These are phyloP conservation scores for Polydrusus cervinus DNA, from an alignment of 2,888 invertebrate genomes.

Conservation along the genomic window DNA sequence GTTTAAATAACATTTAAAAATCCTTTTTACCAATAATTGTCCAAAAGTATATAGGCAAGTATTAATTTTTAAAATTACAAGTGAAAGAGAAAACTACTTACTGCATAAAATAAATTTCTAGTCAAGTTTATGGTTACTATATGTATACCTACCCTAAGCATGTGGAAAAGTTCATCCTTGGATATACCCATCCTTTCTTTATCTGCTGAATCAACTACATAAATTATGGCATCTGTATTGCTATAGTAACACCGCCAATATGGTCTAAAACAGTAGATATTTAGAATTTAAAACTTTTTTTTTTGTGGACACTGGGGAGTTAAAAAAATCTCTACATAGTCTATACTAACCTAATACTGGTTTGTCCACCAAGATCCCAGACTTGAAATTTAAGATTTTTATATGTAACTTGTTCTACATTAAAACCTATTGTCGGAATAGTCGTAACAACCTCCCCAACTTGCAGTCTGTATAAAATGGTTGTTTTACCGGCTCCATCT, in stretches of 20 bases:
- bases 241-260: constrained; percentile 99
- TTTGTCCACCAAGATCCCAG: constrained; percentile 99
- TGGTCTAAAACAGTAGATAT: constrained; percentile 79
- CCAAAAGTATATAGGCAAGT: too few relatives aligned
- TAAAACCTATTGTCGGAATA: constrained; percentile 98
- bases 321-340: neutral
- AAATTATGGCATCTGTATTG: constrained; percentile 99
- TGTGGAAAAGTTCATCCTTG: constrained; percentile 97
- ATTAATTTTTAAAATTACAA: too few relatives aligned
- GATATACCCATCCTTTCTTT: constrained; percentile 99
- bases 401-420: constrained; percentile 99
- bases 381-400: constrained; percentile 99
- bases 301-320: too few relatives aligned
- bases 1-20: too few relatives aligned
- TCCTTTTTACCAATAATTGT: too few relatives aligned
- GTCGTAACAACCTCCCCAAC: constrained; percentile 99
- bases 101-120: too few relatives aligned
- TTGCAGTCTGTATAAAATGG: constrained; percentile 97
- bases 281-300: neutral
- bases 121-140: neutral
- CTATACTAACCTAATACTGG: constrained; percentile 89
- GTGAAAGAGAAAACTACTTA: too few relatives aligned
- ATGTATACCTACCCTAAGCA: constrained; percentile 86
- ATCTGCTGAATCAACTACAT: constrained; percentile 99
- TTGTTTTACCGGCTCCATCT: constrained; percentile 99